These are phyloP conservation scores for Tauraco hartlaubi DNA, from an alignment of 2,797 vertebrate species.

Conservation along the genomic window DNA sequence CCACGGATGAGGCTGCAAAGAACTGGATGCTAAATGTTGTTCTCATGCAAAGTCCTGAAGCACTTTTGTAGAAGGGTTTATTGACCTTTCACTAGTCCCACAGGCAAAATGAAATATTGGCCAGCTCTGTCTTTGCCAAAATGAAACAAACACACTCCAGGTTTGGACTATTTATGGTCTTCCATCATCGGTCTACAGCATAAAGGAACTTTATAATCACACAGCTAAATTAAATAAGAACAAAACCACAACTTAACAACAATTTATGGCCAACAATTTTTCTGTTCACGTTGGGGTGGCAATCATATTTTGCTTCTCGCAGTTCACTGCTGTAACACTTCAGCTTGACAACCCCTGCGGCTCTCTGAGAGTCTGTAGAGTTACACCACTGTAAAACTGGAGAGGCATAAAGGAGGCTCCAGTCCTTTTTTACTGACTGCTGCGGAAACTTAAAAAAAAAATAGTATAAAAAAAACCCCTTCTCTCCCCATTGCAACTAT, in stretches of 20 bases:
- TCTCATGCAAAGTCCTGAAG: conserved; percentile 18
- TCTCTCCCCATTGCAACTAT: background rate
- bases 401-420: background rate
- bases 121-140: background rate
- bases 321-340: background rate
- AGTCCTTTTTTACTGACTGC: background rate
- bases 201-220: conserved; percentile 29
- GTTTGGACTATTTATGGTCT: conserved; percentile 17
- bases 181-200: background rate
- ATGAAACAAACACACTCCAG: conserved; percentile 2
- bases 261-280: conserved; percentile 24
- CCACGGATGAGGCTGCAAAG: background rate
- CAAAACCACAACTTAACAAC: background rate
- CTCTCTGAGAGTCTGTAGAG: background rate
- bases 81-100: conserved; percentile 30
- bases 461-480: background rate
- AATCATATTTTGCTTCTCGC: background rate
- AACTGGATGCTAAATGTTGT: background rate
- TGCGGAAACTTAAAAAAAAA: conserved; percentile 5
- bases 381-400: background rate
- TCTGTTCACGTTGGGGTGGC: background rate
- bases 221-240: conserved; percentile 45
- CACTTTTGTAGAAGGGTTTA: background rate
- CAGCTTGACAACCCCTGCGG: background rate
- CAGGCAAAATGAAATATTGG: conserved; percentile 31